These are phyloP conservation scores for Parus major DNA, from an alignment of 2,113 vertebrate species.

Conservation along the genomic window DNA sequence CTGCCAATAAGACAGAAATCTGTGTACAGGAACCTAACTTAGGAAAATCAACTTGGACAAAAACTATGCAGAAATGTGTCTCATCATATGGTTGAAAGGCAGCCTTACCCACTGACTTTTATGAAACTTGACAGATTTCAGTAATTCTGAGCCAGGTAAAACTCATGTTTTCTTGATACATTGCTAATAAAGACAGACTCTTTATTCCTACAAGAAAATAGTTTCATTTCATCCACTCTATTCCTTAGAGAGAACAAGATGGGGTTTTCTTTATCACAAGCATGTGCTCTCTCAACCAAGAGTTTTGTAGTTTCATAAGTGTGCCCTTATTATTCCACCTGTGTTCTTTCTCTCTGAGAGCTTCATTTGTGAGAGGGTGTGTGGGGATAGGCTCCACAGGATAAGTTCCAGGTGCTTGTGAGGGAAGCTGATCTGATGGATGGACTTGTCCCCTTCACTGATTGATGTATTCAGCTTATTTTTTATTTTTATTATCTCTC, in stretches of 20 bases:
- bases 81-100: not conserved
- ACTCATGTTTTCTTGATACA: not conserved
- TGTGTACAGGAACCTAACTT: not conserved
- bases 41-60: not conserved
- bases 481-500: not conserved
- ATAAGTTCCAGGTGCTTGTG: not conserved
- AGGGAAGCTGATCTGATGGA: not conserved
- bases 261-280: fast-evolving
- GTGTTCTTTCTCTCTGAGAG: not conserved
- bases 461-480: not conserved
- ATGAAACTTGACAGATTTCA: not conserved
- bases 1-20: not conserved
- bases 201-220: not conserved
- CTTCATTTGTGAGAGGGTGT: not conserved
- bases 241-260: not conserved
- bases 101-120: not conserved
- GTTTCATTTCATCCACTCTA: not conserved
- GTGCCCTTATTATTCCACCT: not conserved
- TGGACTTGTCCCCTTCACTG: not conserved
- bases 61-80: not conserved
- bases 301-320: not conserved
- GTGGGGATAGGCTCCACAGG: not conserved
- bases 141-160: not conserved
- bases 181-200: not conserved
- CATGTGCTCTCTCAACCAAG: not conserved